A percentile compares a stretch with the other conserved stretches of the same genome.
Evolutionary conservation across 2,113 vertebrate genomes (phyloP).

Genomic region (Gavialis gangeticus): DNA sequence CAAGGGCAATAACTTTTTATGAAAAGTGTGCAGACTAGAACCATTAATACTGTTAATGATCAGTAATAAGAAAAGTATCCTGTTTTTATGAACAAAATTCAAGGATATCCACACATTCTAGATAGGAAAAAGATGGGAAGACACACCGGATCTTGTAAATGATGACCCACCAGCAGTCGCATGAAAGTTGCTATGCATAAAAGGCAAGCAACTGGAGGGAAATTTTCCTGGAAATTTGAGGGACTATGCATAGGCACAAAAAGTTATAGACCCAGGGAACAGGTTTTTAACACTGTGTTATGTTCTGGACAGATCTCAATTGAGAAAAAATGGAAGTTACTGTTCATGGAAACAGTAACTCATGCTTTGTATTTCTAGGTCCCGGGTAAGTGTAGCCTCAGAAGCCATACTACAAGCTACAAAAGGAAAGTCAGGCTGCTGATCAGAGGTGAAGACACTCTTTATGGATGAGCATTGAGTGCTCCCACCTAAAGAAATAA

Average conservation of each 20-base stretch:
- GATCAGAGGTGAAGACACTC: background rate
- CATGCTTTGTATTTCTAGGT: background rate
- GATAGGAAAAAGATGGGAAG: background rate
- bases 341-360: background rate
- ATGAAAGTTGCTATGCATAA: background rate
- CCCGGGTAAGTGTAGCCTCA: background rate
- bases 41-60: background rate
- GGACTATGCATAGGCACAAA: background rate
- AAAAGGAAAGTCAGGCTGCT: background rate
- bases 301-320: background rate
- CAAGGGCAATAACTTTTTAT: slow-evolving; percentile 2
- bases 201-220: background rate
- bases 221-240: background rate
- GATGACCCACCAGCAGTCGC: background rate
- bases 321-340: background rate
- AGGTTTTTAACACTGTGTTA: background rate
- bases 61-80: background rate
- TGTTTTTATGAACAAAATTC: background rate
- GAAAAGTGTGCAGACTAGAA: slow-evolving; percentile 22
- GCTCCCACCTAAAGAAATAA: background rate
- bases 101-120: slow-evolving; percentile 14
- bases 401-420: background rate
- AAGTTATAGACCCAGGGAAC: background rate
- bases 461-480: background rate
- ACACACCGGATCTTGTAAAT: background rate